Conservation (phyloP, 2,888 invertebrate species). For the Netelia virgata region DNA sequence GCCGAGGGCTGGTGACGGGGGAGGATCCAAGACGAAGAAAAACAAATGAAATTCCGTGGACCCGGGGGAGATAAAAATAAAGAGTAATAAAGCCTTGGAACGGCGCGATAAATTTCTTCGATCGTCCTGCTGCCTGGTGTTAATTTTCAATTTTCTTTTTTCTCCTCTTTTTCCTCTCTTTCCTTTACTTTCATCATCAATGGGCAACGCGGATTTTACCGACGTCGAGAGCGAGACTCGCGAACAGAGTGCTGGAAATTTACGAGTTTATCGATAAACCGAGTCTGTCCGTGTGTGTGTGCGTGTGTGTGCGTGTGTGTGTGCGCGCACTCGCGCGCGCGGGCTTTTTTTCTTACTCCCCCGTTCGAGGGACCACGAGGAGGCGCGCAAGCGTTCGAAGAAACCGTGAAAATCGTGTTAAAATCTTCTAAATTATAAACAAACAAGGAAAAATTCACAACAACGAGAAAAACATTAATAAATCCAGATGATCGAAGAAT, state of each 20-base stretch:
- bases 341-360: not conserved
- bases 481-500: not conserved
- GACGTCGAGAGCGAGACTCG: conserved; percentile 38
- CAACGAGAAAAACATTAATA: not conserved
- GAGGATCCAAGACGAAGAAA: not conserved
- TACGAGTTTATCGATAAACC: conserved; percentile 28
- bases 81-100: not conserved
- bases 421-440: not conserved
- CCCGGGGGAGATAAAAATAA: not conserved
- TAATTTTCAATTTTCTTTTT: not conserved
- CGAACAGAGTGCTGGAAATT: conserved; percentile 31
- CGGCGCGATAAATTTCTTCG: not conserved
- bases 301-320: not conserved
- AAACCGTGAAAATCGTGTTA: not conserved
- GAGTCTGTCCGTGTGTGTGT: not conserved
- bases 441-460: not conserved
- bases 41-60: not conserved
- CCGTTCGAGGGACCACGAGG: not conserved
- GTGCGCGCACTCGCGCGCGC: too few species aligned
- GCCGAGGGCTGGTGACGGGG: not conserved
- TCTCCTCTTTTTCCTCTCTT: not conserved
- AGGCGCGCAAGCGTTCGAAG: not conserved
- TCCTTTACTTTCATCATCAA: conserved; percentile 7
- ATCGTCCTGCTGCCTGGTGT: conserved; percentile 5
- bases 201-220: conserved; percentile 47